phyloP scores from a whole-genome alignment of 2,113 vertebrate species.

The Nanorana parkeri region DNA sequence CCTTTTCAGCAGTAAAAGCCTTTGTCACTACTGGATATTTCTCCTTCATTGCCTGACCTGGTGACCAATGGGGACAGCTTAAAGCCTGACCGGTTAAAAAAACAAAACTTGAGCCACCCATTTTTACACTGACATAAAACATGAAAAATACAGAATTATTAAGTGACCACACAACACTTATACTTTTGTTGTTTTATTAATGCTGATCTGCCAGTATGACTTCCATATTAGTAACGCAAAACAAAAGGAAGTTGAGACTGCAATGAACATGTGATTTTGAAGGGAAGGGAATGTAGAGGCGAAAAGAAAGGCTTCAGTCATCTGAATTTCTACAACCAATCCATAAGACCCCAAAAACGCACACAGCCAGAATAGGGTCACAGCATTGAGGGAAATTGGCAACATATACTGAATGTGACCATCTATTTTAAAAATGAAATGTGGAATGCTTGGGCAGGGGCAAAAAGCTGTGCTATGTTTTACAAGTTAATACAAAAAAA shows the following conservation, averaged over 20 bases:
- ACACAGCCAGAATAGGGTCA: not conserved
- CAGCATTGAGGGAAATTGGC: conserved; percentile 31
- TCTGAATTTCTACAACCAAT: conserved; percentile 27
- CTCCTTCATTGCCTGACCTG: no score
- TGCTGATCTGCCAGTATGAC: conserved; percentile 52
- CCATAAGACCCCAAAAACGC: conserved; percentile 17
- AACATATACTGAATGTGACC: conserved; percentile 34
- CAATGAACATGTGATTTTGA: conserved; percentile 32
- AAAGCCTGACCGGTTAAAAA: no score
- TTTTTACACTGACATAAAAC: no score
- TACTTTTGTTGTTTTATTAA: conserved; percentile 49
- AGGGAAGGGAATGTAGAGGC: conserved; percentile 15
- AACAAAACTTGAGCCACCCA: no score
- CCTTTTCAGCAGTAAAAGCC: no score
- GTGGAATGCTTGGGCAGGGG: conserved; percentile 23
- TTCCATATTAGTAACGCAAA: conserved; percentile 57
- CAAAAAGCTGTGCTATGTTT: not conserved
- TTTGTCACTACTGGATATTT: no score
- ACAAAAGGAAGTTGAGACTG: conserved; percentile 46
- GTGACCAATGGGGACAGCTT: no score
- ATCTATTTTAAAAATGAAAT: conserved; percentile 39
- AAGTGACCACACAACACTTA: not conserved
- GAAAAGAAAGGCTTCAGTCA: conserved; percentile 40
- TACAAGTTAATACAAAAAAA: conserved; percentile 2
- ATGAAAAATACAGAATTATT: not conserved